These are phyloP conservation scores for Colius striatus DNA, from an alignment of 2,113 vertebrate species.

Conservation along the genomic window DNA sequence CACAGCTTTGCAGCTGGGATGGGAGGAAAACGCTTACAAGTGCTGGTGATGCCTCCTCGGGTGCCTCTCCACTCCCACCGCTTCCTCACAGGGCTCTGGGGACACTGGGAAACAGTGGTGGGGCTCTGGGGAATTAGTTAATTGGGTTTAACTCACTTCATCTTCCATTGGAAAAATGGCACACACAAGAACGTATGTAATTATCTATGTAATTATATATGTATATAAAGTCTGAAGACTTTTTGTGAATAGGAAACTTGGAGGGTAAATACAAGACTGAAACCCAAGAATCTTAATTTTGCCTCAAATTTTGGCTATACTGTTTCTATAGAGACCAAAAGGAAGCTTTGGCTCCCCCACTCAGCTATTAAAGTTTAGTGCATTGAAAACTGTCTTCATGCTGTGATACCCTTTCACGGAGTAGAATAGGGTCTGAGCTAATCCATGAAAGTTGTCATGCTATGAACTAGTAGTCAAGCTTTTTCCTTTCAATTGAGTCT, in stretches of 20 bases:
- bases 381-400: slow-evolving; percentile 97
- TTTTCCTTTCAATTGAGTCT: slow-evolving; percentile 95
- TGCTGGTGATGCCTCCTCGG: background rate
- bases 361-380: slow-evolving; percentile 96
- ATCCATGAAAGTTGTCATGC: slow-evolving; percentile 98
- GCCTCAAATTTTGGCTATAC: slow-evolving; percentile 91
- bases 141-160: slow-evolving; percentile 48
- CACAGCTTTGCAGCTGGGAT: background rate
- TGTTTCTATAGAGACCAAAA: slow-evolving; percentile 95
- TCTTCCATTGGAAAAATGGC: slow-evolving; percentile 11
- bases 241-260: slow-evolving; percentile 67
- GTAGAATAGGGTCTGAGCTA: slow-evolving; percentile 98
- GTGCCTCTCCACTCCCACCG: background rate
- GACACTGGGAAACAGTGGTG: background rate
- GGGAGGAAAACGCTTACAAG: background rate
- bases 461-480: slow-evolving; percentile 95
- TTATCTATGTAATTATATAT: background rate
- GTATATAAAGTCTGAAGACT: slow-evolving; percentile 41
- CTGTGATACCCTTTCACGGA: slow-evolving; percentile 95
- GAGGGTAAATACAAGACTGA: slow-evolving; percentile 78
- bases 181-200: background rate
- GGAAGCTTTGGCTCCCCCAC: slow-evolving; percentile 89
- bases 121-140: slow-evolving; percentile 60
- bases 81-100: slow-evolving; percentile 14
- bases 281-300: slow-evolving; percentile 92